Evolutionary conservation across 2,797 vertebrate species (phyloP).

Genomic region (Calcarius lapponicus): DNA sequence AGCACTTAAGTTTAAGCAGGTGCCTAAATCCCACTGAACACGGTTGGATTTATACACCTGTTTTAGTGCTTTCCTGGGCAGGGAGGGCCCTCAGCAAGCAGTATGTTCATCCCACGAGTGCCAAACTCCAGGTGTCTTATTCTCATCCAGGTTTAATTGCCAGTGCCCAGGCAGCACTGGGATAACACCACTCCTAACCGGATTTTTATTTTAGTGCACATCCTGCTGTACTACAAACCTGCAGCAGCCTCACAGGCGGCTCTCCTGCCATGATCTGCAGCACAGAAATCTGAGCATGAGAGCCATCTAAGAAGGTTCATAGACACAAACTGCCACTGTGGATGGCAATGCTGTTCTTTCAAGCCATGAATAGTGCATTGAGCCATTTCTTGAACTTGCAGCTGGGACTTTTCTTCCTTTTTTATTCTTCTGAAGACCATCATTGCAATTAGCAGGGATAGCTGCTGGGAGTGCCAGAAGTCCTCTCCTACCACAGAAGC

Average conservation of each 20-base stretch:
- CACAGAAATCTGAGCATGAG: background rate
- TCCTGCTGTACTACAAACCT: background rate
- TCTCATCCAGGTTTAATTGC: background rate
- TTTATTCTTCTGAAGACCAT: background rate
- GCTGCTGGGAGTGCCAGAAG: background rate
- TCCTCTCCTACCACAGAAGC: background rate
- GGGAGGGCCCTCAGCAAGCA: background rate
- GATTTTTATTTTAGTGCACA: background rate
- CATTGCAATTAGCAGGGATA: background rate
- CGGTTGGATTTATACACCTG: slow-evolving; percentile 36
- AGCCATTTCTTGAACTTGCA: background rate
- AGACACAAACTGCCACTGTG: background rate
- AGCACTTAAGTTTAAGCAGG: slow-evolving; percentile 59
- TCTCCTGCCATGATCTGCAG: background rate
- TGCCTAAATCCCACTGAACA: slow-evolving; percentile 42
- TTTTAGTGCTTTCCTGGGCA: slow-evolving; percentile 12
- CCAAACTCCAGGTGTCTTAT: background rate
- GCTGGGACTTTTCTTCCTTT: background rate
- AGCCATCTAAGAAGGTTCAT: background rate
- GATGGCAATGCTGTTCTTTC: background rate
- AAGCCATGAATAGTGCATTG: background rate
- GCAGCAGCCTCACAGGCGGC: background rate
- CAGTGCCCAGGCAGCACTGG: background rate
- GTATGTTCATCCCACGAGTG: background rate
- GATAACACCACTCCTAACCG: background rate